Base-by-base conservation (phyloP, 2,888 invertebrate genomes). In the Lithosia quadra region DNA sequence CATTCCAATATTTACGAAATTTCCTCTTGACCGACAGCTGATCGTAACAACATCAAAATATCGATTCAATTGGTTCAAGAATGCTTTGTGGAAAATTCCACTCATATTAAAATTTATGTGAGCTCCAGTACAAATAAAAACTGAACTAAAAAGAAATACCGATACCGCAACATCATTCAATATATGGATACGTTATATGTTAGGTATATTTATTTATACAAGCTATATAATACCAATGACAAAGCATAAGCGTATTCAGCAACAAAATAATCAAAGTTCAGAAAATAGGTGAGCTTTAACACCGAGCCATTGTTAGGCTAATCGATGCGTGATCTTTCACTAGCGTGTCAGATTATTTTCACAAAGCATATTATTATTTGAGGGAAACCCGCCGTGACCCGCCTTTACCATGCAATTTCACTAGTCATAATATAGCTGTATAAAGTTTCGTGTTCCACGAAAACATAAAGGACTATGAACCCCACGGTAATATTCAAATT, bases 21-120 rank as follows among this genome's bases (percentile, higher is more conserved):
- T 86, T 88, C 82, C 83, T 78, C 75, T 75, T 82, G 80, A 75
- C 67, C 69, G 79, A 78, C 63, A 67, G 65, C 72, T 74, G 73
- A 75, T 70, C 74, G 28, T 69, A 66, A 69, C 75, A 75, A 68
- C 79, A 84, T 88, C 84, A 88, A 87, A 86, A 82, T 75, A 75
- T 77, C 67, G 74, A 66, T 79, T 79, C 67, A 77, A 78, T 78
- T 80, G 76, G 69, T 76, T 73, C 59, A 76, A 78, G 63, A 71
- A 68, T 62, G 53, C 66, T 67, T 67, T 36, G n/a, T 57, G 56
- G 67, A 57, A 63, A 28, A 62, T 28, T 60, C 56, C 65, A 55
- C 61, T 62, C 49, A 58, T 22, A n/a, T n/a, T n/a, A n/a, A n/a
- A 68, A 71, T 63, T 67, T 67, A 62, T 34, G 22, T 15, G 57